These are phyloP conservation scores for Stegodyphus dumicola DNA, from an alignment of 1,140 invertebrate species.

Conservation along the genomic window DNA sequence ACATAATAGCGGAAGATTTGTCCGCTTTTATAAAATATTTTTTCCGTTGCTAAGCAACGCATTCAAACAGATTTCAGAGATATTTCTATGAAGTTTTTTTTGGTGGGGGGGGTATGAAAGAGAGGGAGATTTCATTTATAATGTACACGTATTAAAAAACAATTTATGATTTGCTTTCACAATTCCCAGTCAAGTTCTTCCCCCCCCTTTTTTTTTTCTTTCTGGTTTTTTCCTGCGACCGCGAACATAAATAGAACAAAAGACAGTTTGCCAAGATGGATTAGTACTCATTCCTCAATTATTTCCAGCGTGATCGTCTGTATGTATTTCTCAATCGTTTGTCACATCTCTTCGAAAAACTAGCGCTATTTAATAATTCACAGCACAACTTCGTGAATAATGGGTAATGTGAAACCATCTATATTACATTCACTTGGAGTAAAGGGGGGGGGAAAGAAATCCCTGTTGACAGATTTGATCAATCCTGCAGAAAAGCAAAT, in stretches of 20 bases:
- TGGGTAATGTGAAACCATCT: not conserved
- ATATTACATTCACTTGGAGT: not conserved
- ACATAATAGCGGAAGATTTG: constrained; percentile 60
- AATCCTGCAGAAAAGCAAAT: too few species aligned
- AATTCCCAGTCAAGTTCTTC: constrained; percentile 37
- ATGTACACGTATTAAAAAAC: constrained; percentile 53
- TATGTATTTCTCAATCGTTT: constrained; percentile 31
- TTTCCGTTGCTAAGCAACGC: constrained; percentile 43
- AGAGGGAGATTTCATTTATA: constrained; percentile 33
- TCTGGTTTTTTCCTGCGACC: too few species aligned
- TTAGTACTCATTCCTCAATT: constrained; percentile 54
- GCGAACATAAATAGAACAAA: constrained; percentile 56
- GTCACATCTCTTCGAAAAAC: not conserved
- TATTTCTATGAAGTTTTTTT: too few species aligned
- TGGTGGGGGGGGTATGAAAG: too few species aligned
- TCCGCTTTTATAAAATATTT: constrained; percentile 49
- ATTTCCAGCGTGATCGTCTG: constrained; percentile 9
- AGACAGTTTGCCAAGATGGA: constrained; percentile 25
- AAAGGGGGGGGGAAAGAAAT: too few species aligned
- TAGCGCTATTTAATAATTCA: constrained; percentile 55
- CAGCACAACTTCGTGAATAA: not conserved
- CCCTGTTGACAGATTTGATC: too few species aligned
- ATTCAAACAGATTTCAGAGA: constrained; percentile 54
- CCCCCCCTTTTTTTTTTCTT: too few species aligned
- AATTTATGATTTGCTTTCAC: constrained; percentile 61